Evolutionary conservation across 2,888 invertebrate species (phyloP), one percentile per base, ranked within the genome.

Genomic region (Tetheella fluctuosa): DNA sequence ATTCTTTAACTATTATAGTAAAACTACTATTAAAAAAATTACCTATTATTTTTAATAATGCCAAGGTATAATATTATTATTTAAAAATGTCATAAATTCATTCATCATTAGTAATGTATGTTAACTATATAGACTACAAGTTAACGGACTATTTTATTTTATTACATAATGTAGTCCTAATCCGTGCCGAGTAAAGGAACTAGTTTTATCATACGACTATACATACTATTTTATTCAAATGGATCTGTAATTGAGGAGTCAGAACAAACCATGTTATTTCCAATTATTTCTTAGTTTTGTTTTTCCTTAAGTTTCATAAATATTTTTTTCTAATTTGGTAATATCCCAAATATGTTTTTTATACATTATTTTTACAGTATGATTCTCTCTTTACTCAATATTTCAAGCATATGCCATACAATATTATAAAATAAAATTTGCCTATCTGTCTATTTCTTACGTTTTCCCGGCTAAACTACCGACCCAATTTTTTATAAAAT

Each of bases 1-100:
- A 57, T 54, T 23, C 57, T 57, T 62, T 60, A 30, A 58, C 54
- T 58, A 54, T 61, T 69, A 63, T 59, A 48, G 20, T 65, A 58
- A 65, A 61, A 54, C 56, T 59, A 52, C 20, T 52, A 20, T 0
- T 48, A 39, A n/a, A 20, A 48, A 48, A 48, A 48, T 20, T 17
- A 4, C 42, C 42, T 48, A 17, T 20, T 48, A 48, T 20, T 20
- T 48, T 48, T 20, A 48, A 48, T 20, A 48, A 48, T 20, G 48
- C 20, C n/a, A 48, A 20, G 48, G 10, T 48, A 17, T 17, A 20
- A 2, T 20, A 48, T 48, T 0, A 48, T 42, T 42, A 48, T 48
- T 48, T 39, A 39, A 39, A 15, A 13, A 2, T 39, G n/a, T n/a
- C 7, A 30, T n/a, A n/a, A n/a, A n/a, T n/a, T n/a, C n/a, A n/a